Evolutionary conservation across 2,797 vertebrate genomes (phyloP).

Genomic region (Diplodus sargus): DNA sequence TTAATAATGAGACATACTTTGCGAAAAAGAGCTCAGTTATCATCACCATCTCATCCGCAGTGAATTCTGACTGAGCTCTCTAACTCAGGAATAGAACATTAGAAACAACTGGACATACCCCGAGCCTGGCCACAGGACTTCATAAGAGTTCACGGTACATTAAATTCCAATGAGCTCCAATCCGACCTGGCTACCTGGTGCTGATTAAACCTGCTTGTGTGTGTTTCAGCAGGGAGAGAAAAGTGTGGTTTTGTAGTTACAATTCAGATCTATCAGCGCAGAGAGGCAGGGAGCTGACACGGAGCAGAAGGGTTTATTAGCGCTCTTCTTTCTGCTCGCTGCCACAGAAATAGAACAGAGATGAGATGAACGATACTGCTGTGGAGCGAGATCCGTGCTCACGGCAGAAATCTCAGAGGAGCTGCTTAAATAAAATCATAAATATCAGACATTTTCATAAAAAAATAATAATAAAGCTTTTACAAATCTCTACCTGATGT

Average conservation of each 20-base stretch:
- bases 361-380: not conserved
- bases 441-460: conserved; percentile 4
- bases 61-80: conserved; percentile 21
- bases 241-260: conserved; percentile 17
- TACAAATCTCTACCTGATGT: not conserved
- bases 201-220: conserved; percentile 36
- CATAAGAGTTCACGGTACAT: conserved; percentile 41
- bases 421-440: not conserved
- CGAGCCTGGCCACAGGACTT: conserved; percentile 24
- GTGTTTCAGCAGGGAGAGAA: conserved; percentile 13
- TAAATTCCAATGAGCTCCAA: conserved; percentile 35
- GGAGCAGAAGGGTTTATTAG: conserved; percentile 62
- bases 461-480: conserved; percentile 17
- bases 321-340: conserved; percentile 38
- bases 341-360: conserved; percentile 52
- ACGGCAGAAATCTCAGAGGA: not conserved
- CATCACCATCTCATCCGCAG: conserved; percentile 40
- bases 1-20: conserved; percentile 68
- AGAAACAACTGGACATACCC: conserved; percentile 40
- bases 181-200: conserved; percentile 7
- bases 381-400: not conserved
- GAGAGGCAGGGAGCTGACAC: conserved; percentile 37
- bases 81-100: conserved; percentile 37
- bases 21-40: conserved; percentile 44
- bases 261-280: conserved; percentile 46